phyloP scores from a whole-genome alignment of 2,113 vertebrate species.

The Uropsilus gracilis region DNA sequence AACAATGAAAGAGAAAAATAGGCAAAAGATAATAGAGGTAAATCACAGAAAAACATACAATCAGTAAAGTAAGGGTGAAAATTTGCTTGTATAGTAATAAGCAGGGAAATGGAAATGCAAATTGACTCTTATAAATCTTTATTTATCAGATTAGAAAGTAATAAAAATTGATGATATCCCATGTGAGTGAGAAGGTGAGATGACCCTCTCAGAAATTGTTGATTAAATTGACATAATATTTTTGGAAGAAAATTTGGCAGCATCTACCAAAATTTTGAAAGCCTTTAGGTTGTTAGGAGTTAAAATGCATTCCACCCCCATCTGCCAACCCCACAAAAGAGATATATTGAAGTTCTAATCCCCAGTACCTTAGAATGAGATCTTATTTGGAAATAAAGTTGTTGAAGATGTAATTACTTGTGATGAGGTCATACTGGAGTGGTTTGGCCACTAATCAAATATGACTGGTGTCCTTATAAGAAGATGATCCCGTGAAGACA shows the following conservation, averaged over 20 bases:
- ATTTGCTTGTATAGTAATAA: not conserved
- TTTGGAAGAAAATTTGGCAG: constrained; percentile 34
- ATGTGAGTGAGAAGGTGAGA: not conserved
- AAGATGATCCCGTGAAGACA: not conserved
- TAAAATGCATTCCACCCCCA: not conserved
- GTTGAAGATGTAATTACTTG: not conserved
- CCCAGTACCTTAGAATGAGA: not conserved
- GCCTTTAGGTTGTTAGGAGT: not conserved
- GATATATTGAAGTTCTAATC: not conserved
- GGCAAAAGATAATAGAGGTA: not conserved
- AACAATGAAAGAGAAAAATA: not conserved
- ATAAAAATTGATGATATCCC: not conserved
- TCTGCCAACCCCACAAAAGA: not conserved
- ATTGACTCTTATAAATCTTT: constrained; percentile 16
- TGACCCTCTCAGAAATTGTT: not conserved
- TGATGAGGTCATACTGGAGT: not conserved
- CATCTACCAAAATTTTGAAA: not conserved
- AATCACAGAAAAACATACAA: constrained; percentile 19
- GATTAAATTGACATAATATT: not conserved
- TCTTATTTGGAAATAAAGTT: constrained; percentile 23
- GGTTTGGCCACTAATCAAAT: not conserved
- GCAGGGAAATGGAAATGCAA: constrained; percentile 11
- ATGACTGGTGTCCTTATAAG: not conserved
- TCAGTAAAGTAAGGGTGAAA: constrained; percentile 28
- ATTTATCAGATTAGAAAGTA: constrained; percentile 6